These are phyloP conservation scores for Heterodera filipjevi DNA, from an alignment of 2,888 invertebrate genomes.

Conservation along the genomic window DNA sequence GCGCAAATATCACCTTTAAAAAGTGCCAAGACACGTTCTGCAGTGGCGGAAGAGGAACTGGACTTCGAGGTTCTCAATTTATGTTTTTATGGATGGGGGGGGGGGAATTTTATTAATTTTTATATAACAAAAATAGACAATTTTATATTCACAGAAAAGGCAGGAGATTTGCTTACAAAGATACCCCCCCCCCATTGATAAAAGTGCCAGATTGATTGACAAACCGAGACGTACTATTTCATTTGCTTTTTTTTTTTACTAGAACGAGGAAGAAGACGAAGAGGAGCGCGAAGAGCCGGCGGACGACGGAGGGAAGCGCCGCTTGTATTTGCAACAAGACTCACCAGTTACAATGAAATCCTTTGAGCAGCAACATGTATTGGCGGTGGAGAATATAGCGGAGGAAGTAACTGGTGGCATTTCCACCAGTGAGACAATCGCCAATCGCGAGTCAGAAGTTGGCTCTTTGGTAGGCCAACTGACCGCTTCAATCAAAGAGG, in stretches of 20 bases:
- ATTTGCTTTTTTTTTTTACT: not conserved
- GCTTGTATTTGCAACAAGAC: not conserved
- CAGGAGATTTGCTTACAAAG: too few relatives aligned
- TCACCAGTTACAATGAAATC: not conserved
- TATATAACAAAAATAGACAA: not conserved
- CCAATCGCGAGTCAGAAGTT: not conserved
- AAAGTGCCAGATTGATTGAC: too few relatives aligned
- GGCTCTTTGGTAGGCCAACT: not conserved
- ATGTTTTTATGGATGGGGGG: too few relatives aligned
- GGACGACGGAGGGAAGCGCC: constrained; percentile 21
- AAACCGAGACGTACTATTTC: not conserved
- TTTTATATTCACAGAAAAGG: not conserved
- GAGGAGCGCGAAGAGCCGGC: constrained; percentile 12
- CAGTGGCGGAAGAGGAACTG: constrained; percentile 13
- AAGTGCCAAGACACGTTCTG: not conserved
- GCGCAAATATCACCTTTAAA: not conserved
- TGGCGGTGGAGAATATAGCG: not conserved
- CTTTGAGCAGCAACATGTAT: not conserved
- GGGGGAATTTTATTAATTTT: not conserved
- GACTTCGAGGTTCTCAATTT: constrained; percentile 15
- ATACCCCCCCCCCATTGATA: too few relatives aligned
- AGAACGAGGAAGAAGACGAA: constrained; percentile 26
- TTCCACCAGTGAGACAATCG: not conserved
- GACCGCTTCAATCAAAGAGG: constrained; percentile 2
- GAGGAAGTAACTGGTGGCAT: not conserved